These are phyloP conservation scores for Plagodis dolabraria DNA, from an alignment of 2,888 invertebrate species.

Conservation along the genomic window DNA sequence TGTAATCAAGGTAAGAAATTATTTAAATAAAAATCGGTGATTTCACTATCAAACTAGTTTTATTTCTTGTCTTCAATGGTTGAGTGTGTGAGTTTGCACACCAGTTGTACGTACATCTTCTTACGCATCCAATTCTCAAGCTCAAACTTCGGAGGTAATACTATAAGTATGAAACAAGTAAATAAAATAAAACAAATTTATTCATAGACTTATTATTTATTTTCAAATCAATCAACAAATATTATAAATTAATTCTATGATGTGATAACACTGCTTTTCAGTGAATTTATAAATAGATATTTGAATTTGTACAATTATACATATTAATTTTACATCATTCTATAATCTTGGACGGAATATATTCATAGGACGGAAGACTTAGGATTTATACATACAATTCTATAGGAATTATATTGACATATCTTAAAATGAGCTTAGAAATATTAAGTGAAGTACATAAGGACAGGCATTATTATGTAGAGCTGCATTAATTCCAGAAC, in stretches of 20 bases:
- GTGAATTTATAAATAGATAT: constrained; percentile 25
- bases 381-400: constrained; percentile 7
- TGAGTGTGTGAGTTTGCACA: too few relatives aligned
- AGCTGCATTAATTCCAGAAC: too few relatives aligned
- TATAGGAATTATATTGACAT: neutral
- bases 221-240: constrained; percentile 66
- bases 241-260: constrained; percentile 62
- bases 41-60: constrained; percentile 13
- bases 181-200: constrained; percentile 38
- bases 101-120: too few relatives aligned
- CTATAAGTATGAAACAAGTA: too few relatives aligned
- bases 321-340: neutral
- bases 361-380: neutral
- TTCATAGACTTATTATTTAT: constrained; percentile 55
- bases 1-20: constrained; percentile 4
- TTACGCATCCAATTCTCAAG: too few relatives aligned
- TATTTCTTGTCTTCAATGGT: neutral
- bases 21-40: constrained; percentile 21
- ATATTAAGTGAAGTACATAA: too few relatives aligned
- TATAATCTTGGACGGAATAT: constrained; percentile 29
- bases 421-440: neutral
- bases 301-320: constrained; percentile 16
- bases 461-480: too few relatives aligned
- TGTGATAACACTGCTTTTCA: constrained; percentile 27
- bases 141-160: too few relatives aligned